Evolutionary conservation across 92 coral and sea anemone genomes (phyloP).

Genomic region (Chrysogorgia sp.): DNA sequence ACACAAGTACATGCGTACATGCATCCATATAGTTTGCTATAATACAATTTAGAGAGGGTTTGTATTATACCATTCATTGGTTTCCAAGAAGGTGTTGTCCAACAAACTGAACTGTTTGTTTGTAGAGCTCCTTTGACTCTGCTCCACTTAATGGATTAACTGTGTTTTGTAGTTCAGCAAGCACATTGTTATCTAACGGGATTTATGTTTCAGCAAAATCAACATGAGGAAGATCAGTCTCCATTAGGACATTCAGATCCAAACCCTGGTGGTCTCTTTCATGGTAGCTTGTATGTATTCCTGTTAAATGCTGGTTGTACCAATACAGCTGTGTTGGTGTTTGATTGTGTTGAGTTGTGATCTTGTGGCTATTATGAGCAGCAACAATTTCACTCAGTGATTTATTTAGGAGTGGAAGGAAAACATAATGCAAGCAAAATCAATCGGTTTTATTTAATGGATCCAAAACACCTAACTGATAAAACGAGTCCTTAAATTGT

Average conservation of each 20-base stretch:
- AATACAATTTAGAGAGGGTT: too few relatives aligned
- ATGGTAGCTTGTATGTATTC: too few relatives aligned
- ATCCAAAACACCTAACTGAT: conserved; percentile 36
- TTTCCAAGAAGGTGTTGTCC: conserved; percentile 26
- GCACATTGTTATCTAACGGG: conserved; percentile 31
- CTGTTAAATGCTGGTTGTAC: too few relatives aligned
- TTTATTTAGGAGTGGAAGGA: conserved; percentile 44
- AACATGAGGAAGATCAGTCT: conserved; percentile 43
- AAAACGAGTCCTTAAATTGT: conserved; percentile 20
- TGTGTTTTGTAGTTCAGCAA: conserved; percentile 36
- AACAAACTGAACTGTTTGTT: conserved; percentile 35
- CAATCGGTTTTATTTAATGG: conserved; percentile 49
- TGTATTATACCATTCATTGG: too few relatives aligned
- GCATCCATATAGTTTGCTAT: too few relatives aligned
- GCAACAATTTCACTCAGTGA: conserved; percentile 27
- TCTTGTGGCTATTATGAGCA: conserved; percentile 55
- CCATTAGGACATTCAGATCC: background rate
- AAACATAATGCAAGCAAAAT: conserved; percentile 53
- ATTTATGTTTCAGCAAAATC: conserved; percentile 38
- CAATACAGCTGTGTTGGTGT: too few relatives aligned
- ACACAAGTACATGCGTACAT: too few relatives aligned
- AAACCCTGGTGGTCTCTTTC: too few relatives aligned
- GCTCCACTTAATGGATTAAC: conserved; percentile 42
- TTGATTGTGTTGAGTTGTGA: conserved; percentile 33
- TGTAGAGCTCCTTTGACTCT: conserved; percentile 41